Base-by-base conservation (phyloP, 2,797 vertebrate genomes). In the Sphenopsis melanotis region DNA sequence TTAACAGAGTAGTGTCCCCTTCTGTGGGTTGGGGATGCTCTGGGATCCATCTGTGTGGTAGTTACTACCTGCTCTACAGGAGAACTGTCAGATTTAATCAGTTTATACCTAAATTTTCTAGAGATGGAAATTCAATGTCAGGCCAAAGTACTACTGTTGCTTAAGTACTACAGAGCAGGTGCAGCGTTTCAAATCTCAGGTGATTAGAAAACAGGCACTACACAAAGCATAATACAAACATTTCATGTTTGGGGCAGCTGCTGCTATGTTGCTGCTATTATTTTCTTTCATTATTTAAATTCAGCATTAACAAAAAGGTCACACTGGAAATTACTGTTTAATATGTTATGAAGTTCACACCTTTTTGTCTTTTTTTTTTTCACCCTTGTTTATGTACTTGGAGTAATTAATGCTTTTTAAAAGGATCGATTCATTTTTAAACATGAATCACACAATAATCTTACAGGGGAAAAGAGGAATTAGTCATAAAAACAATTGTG, bases 221-320 rank as follows among this genome's bases (percentile, higher is more conserved):
- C 47, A 59, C 14, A 89, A 91, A 94, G 63, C 37, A 57, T 15
- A 82, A 91, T 3, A 85, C 63, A 84, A 87, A 90, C 61, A 69
- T 79, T 59, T 83, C 17, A 20, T 37, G 59, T 39, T 24, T 75
- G 55, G 55, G 42, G 85, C 36, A 95, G 88, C 69, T 94, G 76
- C 65, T 79, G 63, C 37, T 53, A 19, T 1, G 3, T 39, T 46
- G 13, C 18, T 86, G 29, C 49, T 92, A 46, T 24, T 74, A 47
- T 77, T 87, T 92, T 63, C 77, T 82, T 83, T 89, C 82, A 88
- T 87, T 88, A 79, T 95, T 90, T 91, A 88, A 93, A 88, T 83
- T 39, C 63, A 79, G 9, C 17, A 17, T 81, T 77, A 36, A 46
- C 41, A 72, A 92, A 87, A 83, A 83, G 26, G 30, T 70, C 41